These are phyloP conservation scores for Cheilosia scutellata DNA, from an alignment of 2,888 invertebrate genomes.

Conservation along the genomic window DNA sequence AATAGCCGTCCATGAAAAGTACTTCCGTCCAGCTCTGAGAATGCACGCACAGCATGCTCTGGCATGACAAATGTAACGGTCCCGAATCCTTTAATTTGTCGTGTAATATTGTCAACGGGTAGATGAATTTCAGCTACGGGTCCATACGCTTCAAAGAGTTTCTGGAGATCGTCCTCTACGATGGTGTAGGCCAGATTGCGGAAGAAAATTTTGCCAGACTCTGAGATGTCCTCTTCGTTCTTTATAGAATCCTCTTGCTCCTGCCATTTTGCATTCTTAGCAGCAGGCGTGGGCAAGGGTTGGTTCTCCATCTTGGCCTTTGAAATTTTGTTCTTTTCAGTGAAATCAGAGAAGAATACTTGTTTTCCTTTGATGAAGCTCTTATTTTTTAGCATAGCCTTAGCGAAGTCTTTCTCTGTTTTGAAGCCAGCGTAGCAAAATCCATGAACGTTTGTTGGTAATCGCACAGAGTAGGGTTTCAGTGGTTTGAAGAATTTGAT, in stretches of 20 bases:
- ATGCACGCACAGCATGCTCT: conserved; percentile 96
- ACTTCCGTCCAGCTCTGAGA: conserved; percentile 94
- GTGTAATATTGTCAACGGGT: conserved; percentile 92
- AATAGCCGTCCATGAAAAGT: conserved; percentile 96
- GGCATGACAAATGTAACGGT: conserved; percentile 96
- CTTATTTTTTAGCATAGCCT: conserved; percentile 92
- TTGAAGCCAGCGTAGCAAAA: conserved; percentile 97
- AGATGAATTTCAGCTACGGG: conserved; percentile 94
- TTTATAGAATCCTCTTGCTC: conserved; percentile 87
- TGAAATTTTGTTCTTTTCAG: conserved; percentile 83
- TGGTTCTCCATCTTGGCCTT: conserved; percentile 78
- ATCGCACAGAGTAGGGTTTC: conserved; percentile 90
- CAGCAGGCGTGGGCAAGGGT: conserved; percentile 14
- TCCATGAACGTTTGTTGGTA: conserved; percentile 91
- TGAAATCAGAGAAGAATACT: conserved; percentile 86
- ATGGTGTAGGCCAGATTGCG: conserved; percentile 95
- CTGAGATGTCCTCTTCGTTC: conserved; percentile 92
- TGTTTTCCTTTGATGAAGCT: conserved; percentile 91
- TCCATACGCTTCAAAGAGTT: conserved; percentile 93
- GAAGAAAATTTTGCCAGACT: conserved; percentile 96
- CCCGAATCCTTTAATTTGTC: conserved; percentile 95
- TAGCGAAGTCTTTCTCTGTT: conserved; percentile 91
- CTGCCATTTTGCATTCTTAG: conserved; percentile 85
- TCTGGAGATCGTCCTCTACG: conserved; percentile 93
- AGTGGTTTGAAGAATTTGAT: conserved; percentile 93